Evolutionary conservation across 2,113 vertebrate genomes (phyloP).

Genomic region (Edolisoma coerulescens): DNA sequence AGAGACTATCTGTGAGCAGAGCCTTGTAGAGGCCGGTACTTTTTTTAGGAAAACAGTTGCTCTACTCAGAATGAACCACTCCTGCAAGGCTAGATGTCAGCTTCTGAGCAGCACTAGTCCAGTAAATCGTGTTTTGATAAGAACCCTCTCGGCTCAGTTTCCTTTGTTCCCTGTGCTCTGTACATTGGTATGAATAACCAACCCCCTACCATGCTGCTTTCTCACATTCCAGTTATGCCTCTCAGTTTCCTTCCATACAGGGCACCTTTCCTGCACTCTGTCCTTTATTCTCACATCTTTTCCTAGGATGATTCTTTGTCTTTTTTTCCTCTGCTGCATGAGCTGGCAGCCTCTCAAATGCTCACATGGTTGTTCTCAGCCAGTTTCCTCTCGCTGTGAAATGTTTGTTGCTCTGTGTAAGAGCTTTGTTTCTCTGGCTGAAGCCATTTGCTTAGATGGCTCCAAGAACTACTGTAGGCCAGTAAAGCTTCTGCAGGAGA

Average conservation of each 20-base stretch:
- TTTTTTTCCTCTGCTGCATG: background rate
- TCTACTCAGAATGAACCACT: background rate
- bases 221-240: background rate
- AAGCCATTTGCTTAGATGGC: background rate
- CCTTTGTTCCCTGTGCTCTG: background rate
- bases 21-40: background rate
- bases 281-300: background rate
- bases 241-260: background rate
- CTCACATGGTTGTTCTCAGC: background rate
- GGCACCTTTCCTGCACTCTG: background rate
- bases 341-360: background rate
- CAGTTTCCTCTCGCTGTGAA: background rate
- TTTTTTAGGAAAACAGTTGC: background rate
- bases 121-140: background rate
- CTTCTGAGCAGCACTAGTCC: background rate
- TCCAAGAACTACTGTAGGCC: background rate
- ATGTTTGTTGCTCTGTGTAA: background rate
- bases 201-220: background rate
- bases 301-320: background rate
- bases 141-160: background rate
- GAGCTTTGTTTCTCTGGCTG: conserved; percentile 3
- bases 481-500: background rate
- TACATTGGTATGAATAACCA: background rate
- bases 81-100: background rate
- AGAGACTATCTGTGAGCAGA: background rate